These are phyloP conservation scores for Acrobasis consociella DNA, from an alignment of 2,888 invertebrate genomes.

Conservation along the genomic window DNA sequence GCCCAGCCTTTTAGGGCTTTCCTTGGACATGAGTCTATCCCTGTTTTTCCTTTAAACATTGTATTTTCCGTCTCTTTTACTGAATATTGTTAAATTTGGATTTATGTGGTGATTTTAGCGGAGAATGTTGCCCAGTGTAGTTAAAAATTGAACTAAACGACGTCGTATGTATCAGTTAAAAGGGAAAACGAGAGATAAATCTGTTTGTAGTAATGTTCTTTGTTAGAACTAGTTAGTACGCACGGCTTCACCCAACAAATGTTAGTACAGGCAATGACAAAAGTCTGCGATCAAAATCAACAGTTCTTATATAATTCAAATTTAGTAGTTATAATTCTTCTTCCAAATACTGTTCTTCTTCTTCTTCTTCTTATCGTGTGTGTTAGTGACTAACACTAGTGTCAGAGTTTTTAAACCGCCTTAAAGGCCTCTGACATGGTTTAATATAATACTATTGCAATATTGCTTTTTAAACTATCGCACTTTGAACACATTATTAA, in stretches of 20 bases:
- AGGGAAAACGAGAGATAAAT: neutral
- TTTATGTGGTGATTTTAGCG: neutral
- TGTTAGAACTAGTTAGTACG: neutral
- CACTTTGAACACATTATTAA: too few species aligned
- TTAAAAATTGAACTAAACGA: neutral
- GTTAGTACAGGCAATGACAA: neutral
- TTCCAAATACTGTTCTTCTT: too few species aligned
- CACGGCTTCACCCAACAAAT: neutral
- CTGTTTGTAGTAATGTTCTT: neutral
- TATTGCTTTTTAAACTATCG: too few species aligned
- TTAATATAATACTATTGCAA: too few species aligned
- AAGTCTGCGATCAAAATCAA: neutral
- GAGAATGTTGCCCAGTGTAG: neutral
- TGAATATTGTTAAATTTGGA: neutral
- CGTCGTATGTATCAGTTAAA: neutral
- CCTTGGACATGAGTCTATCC: neutral
- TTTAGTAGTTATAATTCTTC: too few species aligned
- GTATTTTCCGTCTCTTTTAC: neutral
- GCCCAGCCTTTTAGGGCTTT: slow-evolving; percentile 31
- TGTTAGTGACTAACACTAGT: too few species aligned
- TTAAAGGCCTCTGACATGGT: too few species aligned
- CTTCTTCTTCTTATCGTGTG: too few species aligned
- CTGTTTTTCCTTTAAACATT: neutral
- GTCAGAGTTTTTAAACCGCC: too few species aligned
- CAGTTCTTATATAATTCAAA: neutral